Base-by-base conservation (phyloP, 1,140 invertebrate genomes). In the Platorchestia sp. region DNA sequence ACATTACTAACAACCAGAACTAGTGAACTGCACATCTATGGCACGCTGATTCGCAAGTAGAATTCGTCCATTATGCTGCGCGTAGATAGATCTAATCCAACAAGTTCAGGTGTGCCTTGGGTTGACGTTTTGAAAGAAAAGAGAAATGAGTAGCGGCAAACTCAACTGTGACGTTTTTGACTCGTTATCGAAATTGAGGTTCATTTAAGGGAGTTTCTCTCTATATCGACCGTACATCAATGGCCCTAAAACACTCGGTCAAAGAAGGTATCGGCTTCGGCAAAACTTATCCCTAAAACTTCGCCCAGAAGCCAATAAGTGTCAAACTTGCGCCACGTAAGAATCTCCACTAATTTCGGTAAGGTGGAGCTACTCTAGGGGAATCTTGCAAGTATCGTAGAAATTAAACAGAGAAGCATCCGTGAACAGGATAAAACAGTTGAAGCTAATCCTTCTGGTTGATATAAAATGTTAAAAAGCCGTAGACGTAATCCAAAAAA, bases 301-400 rank as follows among this genome's bases (percentile, higher is more conserved):
- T 93, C 22, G 36, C 43, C 36, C 45, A 7, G 44, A 93, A 93
- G 91, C 91, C 91, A 93, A 93, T 93, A 93, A 93, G 91, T 93
- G 91, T 47, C 45, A 40, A 45, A 93, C 7, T 44, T 40, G 45
- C 44, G 10, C 41, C 91, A 45, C 1, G 45, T 3, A 45, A 93
- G 47, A 40, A 93, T 45, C 36, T 93, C 45, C 91, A 0, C 44
- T 93, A 40, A 93, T 93, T 93, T 93, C 44, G 87, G 41, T 36
- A 36, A 10, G 27, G 27, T 27, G 59, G 1, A 22, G 59, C 59
- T 75, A 75, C 59, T 75, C 59, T 75, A 75, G 59, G 59, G 27
- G 59, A 51, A 51, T 7, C 47, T 19, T 51, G 6, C 47, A 19
- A 7, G 6, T 51, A 6, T 51, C 47, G 19, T 51, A 6, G 47